phyloP scores from a whole-genome alignment of 2,797 vertebrate genomes.

The Pterois miles region DNA sequence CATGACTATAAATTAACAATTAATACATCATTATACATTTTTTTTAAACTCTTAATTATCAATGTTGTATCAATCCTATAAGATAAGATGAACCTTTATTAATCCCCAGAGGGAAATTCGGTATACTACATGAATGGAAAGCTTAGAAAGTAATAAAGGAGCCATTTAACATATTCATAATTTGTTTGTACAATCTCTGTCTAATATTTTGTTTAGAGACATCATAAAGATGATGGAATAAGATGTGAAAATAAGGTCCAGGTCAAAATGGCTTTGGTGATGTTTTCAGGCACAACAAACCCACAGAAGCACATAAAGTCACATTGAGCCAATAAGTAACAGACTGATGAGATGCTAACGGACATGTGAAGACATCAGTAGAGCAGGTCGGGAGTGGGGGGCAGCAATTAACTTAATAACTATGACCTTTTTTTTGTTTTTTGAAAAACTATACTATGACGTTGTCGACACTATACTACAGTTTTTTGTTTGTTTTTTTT shows the following conservation, averaged over 20 bases:
- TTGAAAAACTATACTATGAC: no score
- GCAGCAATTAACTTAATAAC: no score
- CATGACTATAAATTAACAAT: no score
- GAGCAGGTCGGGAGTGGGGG: not conserved
- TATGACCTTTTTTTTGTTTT: no score
- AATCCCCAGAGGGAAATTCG: no score
- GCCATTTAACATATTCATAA: not conserved
- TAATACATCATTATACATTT: no score
- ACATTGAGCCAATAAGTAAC: not conserved
- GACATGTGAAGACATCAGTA: not conserved
- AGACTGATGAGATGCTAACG: not conserved
- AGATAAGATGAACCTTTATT: no score
- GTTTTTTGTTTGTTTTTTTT: no score
- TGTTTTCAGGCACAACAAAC: constrained; percentile 1
- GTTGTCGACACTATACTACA: no score
- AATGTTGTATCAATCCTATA: not conserved
- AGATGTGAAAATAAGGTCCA: not conserved
- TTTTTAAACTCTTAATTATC: no score
- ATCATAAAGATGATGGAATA: not conserved
- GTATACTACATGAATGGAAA: not conserved
- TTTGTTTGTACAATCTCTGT: not conserved
- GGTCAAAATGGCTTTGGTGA: not conserved
- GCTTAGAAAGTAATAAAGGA: not conserved
- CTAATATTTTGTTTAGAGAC: not conserved
- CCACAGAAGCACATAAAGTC: constrained; percentile 4